Evolutionary conservation across 2,888 invertebrate species (phyloP), one percentile per base, ranked within the genome.

Genomic region (Zonitis immaculata): DNA sequence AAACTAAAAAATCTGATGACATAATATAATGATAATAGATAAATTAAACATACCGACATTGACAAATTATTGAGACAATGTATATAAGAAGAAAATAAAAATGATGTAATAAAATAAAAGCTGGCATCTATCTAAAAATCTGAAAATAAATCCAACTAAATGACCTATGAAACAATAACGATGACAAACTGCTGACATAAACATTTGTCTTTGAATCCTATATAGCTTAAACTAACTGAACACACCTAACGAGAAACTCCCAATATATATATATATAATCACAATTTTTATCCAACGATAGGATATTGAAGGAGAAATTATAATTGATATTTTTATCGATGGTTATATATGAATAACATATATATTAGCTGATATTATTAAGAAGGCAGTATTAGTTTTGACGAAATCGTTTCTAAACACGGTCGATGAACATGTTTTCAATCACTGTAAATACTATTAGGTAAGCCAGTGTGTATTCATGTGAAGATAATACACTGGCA

Each of bases 381-480:
- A 45, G 51, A 42, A 45, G 42, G 58, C 51, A 55, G 49, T 49
- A 54, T 54, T 52, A 56, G 53, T 57, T 46, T 56, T 45, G 25
- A 32, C 35, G 27, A 60, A 66, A 67, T 67, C 63, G 62, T 58
- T 67, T 66, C 48, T 49, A 60, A 56, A 57, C 54, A 68, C 69
- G 71, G 66, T 62, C 66, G 66, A 63, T 71, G 73, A 69, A 66
- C 72, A 73, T 71, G 71, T 73, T 73, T 74, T 71, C 74, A 74
- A 74, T 74, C 71, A 71, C 72, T 72, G 72, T 73, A 73, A 74
- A 73, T 73, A 74, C 73, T 68, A 73, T 73, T 72, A 73, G 67
- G 68, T 70, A 72, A 72, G 71, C 70, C 65, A 68, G 69, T 60
- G 73, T 73, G 73, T 71, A 73, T 71, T 71, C 74, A 73, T 72